These are phyloP conservation scores for Anguilla pacifica DNA, from an alignment of 2,797 vertebrate species.

Conservation along the genomic window DNA sequence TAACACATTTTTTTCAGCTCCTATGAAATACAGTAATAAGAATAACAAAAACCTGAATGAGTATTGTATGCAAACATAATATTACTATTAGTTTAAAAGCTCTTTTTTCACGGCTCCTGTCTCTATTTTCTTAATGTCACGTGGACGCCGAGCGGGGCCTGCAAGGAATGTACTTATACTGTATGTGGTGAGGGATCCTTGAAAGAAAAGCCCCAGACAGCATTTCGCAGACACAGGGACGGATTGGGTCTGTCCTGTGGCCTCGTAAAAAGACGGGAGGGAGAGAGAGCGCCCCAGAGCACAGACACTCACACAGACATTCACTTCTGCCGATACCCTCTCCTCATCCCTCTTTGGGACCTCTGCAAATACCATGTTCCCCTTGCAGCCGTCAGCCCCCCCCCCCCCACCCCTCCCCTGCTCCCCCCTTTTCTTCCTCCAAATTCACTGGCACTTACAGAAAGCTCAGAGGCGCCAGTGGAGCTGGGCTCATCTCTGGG, in stretches of 20 bases:
- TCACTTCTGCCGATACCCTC: slow-evolving; percentile 21
- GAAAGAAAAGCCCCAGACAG: not conserved
- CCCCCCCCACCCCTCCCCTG: not conserved
- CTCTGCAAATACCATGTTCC: slow-evolving; percentile 46
- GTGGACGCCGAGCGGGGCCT: not conserved
- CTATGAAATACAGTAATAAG: not conserved
- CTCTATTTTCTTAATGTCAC: not conserved
- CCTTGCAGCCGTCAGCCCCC: not conserved
- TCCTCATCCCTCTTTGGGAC: slow-evolving; percentile 34
- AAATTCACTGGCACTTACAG: slow-evolving; percentile 76
- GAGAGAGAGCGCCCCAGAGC: not conserved
- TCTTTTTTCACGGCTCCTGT: not conserved
- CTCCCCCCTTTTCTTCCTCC: slow-evolving; percentile 43
- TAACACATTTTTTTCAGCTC: not conserved
- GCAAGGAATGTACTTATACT: not conserved
- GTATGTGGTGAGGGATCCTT: not conserved
- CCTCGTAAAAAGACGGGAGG: slow-evolving; percentile 1
- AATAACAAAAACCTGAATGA: not conserved
- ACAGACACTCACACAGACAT: slow-evolving; percentile 23
- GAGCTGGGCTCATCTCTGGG: slow-evolving; percentile 79
- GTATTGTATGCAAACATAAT: not conserved
- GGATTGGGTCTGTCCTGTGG: slow-evolving; percentile 20
- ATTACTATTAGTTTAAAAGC: not conserved
- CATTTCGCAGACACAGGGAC: not conserved
- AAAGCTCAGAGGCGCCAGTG: slow-evolving; percentile 79